A percentile compares a stretch with the other conserved stretches of the same genome.
Evolutionary conservation across 2,888 invertebrate species (phyloP).

Genomic region (Chironomus tentans): DNA sequence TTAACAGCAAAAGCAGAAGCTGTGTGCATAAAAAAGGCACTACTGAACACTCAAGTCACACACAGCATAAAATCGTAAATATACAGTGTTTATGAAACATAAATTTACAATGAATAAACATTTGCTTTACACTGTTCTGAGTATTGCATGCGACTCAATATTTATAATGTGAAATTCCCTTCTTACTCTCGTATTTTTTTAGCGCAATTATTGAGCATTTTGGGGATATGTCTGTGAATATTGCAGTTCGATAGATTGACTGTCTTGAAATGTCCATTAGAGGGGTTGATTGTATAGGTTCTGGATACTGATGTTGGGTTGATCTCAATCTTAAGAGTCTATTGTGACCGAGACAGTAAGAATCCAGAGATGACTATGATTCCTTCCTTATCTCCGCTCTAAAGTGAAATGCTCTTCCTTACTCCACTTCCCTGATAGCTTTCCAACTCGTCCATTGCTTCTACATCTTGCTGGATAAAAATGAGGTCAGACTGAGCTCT

Average conservation of each 20-base stretch:
- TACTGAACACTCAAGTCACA: background rate
- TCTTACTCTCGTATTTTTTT: background rate
- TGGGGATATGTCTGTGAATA: background rate
- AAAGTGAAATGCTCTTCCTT: too few relatives aligned
- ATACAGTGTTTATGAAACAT: constrained; percentile 9
- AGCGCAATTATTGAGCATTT: background rate
- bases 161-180: background rate
- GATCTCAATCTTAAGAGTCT: too few relatives aligned
- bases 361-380: too few relatives aligned
- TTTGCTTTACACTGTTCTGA: background rate
- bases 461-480: background rate
- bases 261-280: too few relatives aligned
- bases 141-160: background rate
- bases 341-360: too few relatives aligned
- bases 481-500: background rate
- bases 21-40: background rate
- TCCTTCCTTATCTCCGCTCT: too few relatives aligned
- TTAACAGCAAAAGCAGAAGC: background rate
- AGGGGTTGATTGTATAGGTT: too few relatives aligned
- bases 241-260: background rate
- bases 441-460: too few relatives aligned
- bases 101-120: constrained; percentile 17
- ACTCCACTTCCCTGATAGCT: too few relatives aligned
- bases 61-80: constrained; percentile 3
- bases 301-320: too few relatives aligned